Conservation (phyloP, 2,888 invertebrate genomes). For the Cryptophagus acutangulus region DNA sequence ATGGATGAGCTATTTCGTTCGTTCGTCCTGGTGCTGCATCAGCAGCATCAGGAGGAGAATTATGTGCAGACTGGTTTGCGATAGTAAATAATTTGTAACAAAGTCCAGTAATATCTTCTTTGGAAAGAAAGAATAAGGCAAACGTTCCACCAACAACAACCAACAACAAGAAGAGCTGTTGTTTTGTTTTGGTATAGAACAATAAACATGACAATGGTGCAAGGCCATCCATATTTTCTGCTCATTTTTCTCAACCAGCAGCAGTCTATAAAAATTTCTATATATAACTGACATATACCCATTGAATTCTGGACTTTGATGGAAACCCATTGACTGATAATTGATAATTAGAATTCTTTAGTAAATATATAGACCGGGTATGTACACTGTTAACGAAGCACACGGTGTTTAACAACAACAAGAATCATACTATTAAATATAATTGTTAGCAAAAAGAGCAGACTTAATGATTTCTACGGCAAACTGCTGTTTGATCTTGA, state of each 20-base stretch:
- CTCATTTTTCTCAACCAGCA: conserved; percentile 28
- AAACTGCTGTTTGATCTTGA: conserved; percentile 23
- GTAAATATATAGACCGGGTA: conserved; percentile 28
- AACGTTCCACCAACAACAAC: no score
- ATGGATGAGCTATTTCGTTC: no score
- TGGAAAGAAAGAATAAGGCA: no score
- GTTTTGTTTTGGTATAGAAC: conserved; percentile 29
- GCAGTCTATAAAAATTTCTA: conserved; percentile 35
- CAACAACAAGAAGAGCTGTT: no score
- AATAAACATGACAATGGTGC: conserved; percentile 39
- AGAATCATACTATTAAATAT: conserved; percentile 32
- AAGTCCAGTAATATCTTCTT: no score
- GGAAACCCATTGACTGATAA: conserved; percentile 33
- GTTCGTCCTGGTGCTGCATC: no score
- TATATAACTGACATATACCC: conserved; percentile 30
- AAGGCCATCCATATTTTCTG: conserved; percentile 40
- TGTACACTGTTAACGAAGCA: conserved; percentile 27
- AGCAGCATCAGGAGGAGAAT: no score
- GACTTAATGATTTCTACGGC: conserved; percentile 21
- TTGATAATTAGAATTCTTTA: conserved; percentile 37
- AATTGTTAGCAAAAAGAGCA: conserved; percentile 29
- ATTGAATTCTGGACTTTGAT: conserved; percentile 35
- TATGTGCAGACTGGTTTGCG: no score
- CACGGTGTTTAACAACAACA: conserved; percentile 21
- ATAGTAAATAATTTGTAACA: no score